Percentiles rank a stretch among this genome's conserved stretches.
Evolutionary conservation across 2,888 invertebrate species (phyloP).

Genomic region (Calameuta pallipes): DNA sequence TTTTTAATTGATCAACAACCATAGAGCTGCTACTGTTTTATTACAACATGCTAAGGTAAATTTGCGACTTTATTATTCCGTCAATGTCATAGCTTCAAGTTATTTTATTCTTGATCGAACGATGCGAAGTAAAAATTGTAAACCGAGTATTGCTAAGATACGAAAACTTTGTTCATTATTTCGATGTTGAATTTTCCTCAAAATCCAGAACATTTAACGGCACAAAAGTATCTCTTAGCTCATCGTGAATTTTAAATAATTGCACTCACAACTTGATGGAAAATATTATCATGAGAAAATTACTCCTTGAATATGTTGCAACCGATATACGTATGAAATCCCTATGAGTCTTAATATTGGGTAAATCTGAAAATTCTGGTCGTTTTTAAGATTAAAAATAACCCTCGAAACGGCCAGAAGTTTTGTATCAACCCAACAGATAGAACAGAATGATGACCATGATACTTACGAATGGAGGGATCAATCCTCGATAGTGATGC

Average conservation of each 20-base stretch:
- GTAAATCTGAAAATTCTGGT: neutral
- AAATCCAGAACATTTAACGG: neutral
- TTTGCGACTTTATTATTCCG: neutral
- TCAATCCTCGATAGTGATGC: slow-evolving; percentile 77
- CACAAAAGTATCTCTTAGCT: neutral
- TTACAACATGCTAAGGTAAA: no score
- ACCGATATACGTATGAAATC: neutral
- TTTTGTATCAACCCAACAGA: neutral
- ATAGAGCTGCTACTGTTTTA: neutral
- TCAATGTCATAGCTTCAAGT: neutral
- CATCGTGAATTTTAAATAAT: neutral
- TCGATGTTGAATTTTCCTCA: neutral
- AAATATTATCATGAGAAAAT: neutral
- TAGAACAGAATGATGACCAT: neutral
- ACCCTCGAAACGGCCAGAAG: neutral
- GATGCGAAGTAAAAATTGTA: neutral
- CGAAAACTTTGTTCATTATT: neutral
- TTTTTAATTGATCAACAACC: neutral
- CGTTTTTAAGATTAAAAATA: neutral
- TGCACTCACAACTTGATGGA: neutral
- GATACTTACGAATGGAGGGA: slow-evolving; percentile 81
- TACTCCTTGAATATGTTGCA: neutral
- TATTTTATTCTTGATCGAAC: neutral
- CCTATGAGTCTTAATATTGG: neutral
- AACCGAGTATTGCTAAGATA: neutral